Evolutionary conservation across 2,797 vertebrate genomes (phyloP), one percentile per base, ranked within the genome.

Genomic region (Paratrypauchen microcephalus): DNA sequence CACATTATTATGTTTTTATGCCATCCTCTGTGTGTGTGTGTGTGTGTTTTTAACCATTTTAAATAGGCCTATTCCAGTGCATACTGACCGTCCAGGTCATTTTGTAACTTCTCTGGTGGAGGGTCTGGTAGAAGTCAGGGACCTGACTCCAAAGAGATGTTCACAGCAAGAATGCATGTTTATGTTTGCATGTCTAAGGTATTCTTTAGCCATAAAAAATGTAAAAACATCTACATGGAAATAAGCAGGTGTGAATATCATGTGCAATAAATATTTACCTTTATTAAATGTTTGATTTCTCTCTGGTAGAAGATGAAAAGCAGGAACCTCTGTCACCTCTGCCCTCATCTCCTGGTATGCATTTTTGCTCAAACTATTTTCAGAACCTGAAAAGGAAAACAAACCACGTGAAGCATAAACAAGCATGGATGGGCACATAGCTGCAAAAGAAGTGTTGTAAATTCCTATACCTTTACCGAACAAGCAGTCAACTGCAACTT

Each of bases 261-360:
- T 16, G 48, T 54, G 19, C 66, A 58, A 8, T 9, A 5, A 0
- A 15, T 19, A 2, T 63, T 54, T 81, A 92, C 92, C 92, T 81
- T 84, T 57, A 26, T 57, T 80, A 54, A 74, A 63, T 69, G 75
- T 81, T 24, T 18, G 84, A 71, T 54, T 68, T 78, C 54, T 78
- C 4, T 85, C 88, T 32, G 69, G 79, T 59, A 68, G 82, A 24
- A 91, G 81, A 8, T 26, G 78, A 54, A 94, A 93, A n/a, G 94
- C 95, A 13, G 95, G 92, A 54, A 98, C 83, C 83, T 96, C 95
- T 0, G 92, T 94, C 57, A 96, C 89, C 78, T 96, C 95, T 3
- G 96, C 96, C 85, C 96, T 97, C 90, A 98, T 86, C 87, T 99
- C 96, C 84, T 96, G 95, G 88, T 95, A 97, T 11, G 88, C 68